These are phyloP conservation scores for Dysmachus trigonus DNA, from an alignment of 2,888 invertebrate genomes.

Conservation along the genomic window DNA sequence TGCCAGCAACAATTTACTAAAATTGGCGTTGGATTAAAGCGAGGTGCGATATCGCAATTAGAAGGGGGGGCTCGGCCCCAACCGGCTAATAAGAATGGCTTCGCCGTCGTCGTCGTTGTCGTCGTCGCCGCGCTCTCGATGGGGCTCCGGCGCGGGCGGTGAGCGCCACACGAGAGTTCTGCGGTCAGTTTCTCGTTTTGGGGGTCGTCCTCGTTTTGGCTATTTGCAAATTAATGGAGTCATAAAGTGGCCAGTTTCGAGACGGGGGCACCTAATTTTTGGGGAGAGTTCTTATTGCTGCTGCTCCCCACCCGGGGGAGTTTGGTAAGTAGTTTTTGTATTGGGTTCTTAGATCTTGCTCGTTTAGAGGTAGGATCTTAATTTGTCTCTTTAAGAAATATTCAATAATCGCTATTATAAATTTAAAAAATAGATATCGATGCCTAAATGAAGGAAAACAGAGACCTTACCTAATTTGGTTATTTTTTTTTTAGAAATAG, in stretches of 20 bases:
- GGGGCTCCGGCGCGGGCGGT: neutral
- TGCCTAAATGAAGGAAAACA: too few species aligned
- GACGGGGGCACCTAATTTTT: neutral
- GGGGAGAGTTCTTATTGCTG: neutral
- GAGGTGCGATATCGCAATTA: conserved; percentile 28
- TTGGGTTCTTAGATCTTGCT: neutral
- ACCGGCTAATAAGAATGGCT: neutral
- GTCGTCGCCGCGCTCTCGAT: neutral
- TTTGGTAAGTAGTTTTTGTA: neutral
- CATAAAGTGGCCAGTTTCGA: neutral
- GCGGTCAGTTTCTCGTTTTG: neutral
- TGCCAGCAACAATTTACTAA: conserved; percentile 22
- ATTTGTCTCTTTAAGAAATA: neutral
- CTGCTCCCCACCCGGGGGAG: neutral
- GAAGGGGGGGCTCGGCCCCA: neutral
- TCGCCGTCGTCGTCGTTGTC: too few species aligned
- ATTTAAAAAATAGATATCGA: too few species aligned
- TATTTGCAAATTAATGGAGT: neutral
- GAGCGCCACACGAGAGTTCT: neutral
- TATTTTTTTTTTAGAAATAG: too few species aligned
- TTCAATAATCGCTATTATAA: too few species aligned
- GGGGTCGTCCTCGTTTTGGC: neutral
- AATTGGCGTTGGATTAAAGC: neutral
- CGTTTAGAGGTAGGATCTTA: neutral
- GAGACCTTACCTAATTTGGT: too few species aligned